A percentile compares a stretch with the other conserved stretches of the same genome.
phyloP scores from a whole-genome alignment of 2,888 invertebrate genomes.

The Diachrysia chrysitis region DNA sequence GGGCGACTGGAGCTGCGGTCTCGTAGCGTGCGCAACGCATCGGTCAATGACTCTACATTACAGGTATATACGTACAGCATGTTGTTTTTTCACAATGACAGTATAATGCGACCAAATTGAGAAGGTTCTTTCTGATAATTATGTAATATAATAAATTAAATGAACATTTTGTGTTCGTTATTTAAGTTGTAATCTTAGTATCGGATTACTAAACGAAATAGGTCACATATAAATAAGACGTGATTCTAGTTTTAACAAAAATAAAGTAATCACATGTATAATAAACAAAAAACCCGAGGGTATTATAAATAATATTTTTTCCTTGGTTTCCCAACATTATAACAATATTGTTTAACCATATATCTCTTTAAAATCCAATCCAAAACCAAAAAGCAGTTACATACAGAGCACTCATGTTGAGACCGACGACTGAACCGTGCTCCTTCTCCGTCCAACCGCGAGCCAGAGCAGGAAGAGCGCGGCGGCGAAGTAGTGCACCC shows the following conservation, averaged over 20 bases:
- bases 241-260: too few relatives aligned
- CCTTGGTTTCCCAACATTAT: too few relatives aligned
- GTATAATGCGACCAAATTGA: constrained; percentile 58
- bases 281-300: too few relatives aligned
- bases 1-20: constrained; percentile 35
- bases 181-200: not conserved
- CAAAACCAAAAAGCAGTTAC: constrained; percentile 53
- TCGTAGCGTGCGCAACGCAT: constrained; percentile 16
- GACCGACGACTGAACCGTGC: constrained; percentile 71
- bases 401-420: constrained; percentile 76
- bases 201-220: too few relatives aligned
- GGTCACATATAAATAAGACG: too few relatives aligned
- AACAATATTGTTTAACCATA: too few relatives aligned
- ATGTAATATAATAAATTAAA: not conserved
- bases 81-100: constrained; percentile 46
- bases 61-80: constrained; percentile 59
- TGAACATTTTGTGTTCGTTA: not conserved
- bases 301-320: too few relatives aligned
- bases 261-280: too few relatives aligned
- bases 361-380: not conserved
- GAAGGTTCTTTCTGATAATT: constrained; percentile 23
- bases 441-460: constrained; percentile 77
- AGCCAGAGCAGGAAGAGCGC: constrained; percentile 82
- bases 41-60: constrained; percentile 48
- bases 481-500: constrained; percentile 84